These are phyloP conservation scores for Athrips mouffetella DNA, from an alignment of 2,888 invertebrate genomes.

Conservation along the genomic window DNA sequence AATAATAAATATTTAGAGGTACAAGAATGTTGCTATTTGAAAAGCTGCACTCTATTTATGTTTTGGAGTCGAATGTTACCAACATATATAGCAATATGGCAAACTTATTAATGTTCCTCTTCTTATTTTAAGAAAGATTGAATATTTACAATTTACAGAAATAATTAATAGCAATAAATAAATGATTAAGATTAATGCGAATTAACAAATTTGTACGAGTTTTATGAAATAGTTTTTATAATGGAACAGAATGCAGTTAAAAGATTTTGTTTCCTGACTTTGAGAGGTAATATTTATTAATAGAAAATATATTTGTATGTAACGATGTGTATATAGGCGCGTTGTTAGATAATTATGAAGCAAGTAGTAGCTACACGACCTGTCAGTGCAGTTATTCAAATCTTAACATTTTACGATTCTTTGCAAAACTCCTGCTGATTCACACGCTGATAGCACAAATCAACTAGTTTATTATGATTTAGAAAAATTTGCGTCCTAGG, in stretches of 20 bases:
- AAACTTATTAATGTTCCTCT: constrained; percentile 79
- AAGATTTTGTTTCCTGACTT: constrained; percentile 79
- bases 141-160: constrained; percentile 78
- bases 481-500: background rate
- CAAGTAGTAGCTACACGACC: constrained; percentile 46
- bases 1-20: constrained; percentile 28
- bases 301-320: constrained; percentile 81
- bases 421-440: constrained; percentile 66
- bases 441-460: constrained; percentile 74
- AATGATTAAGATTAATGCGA: constrained; percentile 65
- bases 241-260: constrained; percentile 72
- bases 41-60: constrained; percentile 74
- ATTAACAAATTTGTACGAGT: constrained; percentile 76
- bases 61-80: constrained; percentile 71
- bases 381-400: constrained; percentile 79
- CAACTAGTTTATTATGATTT: background rate
- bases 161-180: constrained; percentile 73
- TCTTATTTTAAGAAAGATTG: constrained; percentile 77
- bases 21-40: constrained; percentile 72
- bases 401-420: constrained; percentile 70
- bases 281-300: constrained; percentile 81
- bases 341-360: constrained; percentile 60
- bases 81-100: constrained; percentile 70
- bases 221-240: constrained; percentile 77
- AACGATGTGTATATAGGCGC: constrained; percentile 70